phyloP scores from a whole-genome alignment of 2,888 invertebrate species.

The Drosophila koepferae region DNA sequence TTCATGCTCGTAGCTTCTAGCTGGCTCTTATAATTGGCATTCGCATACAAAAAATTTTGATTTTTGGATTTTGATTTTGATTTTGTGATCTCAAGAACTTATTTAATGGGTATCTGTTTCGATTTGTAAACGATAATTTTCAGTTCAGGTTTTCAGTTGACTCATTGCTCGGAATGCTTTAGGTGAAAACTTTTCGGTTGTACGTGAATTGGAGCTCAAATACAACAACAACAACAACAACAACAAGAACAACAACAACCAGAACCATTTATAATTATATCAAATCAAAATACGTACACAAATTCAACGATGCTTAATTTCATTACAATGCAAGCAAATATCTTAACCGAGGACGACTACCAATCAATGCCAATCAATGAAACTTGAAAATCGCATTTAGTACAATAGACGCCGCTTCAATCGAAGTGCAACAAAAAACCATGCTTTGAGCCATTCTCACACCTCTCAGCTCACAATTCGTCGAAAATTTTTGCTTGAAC shows the following conservation, averaged over 20 bases:
- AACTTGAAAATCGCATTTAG: slow-evolving; percentile 4
- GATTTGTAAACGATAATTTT: slow-evolving; percentile 33
- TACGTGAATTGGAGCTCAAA: slow-evolving; percentile 63
- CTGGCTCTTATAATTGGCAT: slow-evolving; percentile 51
- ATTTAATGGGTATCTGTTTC: slow-evolving; percentile 36
- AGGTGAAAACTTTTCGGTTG: slow-evolving; percentile 73
- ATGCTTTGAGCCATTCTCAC: slow-evolving; percentile 34
- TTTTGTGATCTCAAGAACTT: slow-evolving; percentile 21
- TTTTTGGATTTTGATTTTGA: slow-evolving; percentile 20
- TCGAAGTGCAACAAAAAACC: slow-evolving; percentile 27
- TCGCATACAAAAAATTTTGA: slow-evolving; percentile 30
- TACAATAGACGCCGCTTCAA: slow-evolving; percentile 39
- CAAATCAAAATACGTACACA: slow-evolving; percentile 25
- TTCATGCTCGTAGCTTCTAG: slow-evolving; percentile 42
- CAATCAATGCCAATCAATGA: slow-evolving; percentile 39
- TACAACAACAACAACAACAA: slow-evolving; percentile 26
- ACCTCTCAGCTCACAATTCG: slow-evolving; percentile 44
- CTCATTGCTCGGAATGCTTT: slow-evolving; percentile 81
- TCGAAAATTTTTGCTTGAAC: slow-evolving; percentile 49
- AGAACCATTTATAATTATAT: slow-evolving; percentile 1
- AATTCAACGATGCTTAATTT: slow-evolving; percentile 53
- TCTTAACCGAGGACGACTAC: slow-evolving; percentile 49
- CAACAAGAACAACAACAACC: neutral
- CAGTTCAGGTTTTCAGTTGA: slow-evolving; percentile 53
- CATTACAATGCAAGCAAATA: slow-evolving; percentile 58